Evolutionary conservation across 2,113 vertebrate genomes (phyloP), one percentile per base, ranked within the genome.

Genomic region (Donacobius atricapilla): DNA sequence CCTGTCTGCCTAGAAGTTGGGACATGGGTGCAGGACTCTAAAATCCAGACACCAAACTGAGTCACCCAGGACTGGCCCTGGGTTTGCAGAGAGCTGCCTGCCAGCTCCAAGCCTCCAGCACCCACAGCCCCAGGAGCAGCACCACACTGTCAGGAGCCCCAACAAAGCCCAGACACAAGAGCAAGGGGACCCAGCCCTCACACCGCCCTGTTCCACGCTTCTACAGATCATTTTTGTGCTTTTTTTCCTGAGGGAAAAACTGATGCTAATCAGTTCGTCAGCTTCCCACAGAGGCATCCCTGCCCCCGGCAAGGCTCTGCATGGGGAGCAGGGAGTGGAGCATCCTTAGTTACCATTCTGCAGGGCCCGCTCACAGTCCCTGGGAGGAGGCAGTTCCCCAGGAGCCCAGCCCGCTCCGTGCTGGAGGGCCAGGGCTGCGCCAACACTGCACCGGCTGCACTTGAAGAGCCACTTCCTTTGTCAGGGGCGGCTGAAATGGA

Each of bases 101-200:
- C 31, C 56, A 85, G 56, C 76, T 30, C 53, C 68, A 13, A 71
- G 45, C 47, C 84, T 31, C 30, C 6, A 5, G 50, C 60, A 56
- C 28, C 56, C 47, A 3, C 0, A 0, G n/a, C 21, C 37, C 28
- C 1, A 0, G 47, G 35, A 63, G 45, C 64, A 0, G 69, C 73
- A 22, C 54, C 4, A 4, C 24, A 5, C 31, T 11, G 2, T 2
- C 71, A 23, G 66, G 69, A 61, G 51, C 71, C 60, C 57, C 66
- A 24, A 58, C 68, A 86, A 51, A 79, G 42, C 21, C 3, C 48
- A 13, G 0, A 23, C 3, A 9, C 1, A 0, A 17, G 31, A 87
- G 69, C 30, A 6, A 60, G 24, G 48, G 40, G 48, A 24, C 17
- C 3, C 22, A 80, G 25, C 53, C 39, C 44, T 82, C 54, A 14